phyloP scores from a whole-genome alignment of 2,797 vertebrate genomes.

The Erpetoichthys calabaricus region DNA sequence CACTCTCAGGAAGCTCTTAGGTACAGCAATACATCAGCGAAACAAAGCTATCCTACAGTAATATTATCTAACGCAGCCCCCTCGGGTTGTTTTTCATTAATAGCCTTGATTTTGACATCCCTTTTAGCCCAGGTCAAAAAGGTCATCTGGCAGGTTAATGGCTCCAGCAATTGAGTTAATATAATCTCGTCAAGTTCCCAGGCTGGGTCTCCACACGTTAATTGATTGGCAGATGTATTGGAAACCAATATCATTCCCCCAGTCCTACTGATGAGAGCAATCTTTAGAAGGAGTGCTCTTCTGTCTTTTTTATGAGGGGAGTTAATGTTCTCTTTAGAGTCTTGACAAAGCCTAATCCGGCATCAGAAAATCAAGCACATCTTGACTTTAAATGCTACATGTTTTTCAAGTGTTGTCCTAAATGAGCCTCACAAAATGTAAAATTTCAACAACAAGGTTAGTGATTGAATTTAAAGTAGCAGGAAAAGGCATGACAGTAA shows the following conservation, averaged over 20 bases:
- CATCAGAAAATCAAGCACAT: too few relatives aligned
- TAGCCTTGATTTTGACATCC: not conserved
- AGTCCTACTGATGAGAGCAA: not conserved
- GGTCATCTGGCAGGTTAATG: not conserved
- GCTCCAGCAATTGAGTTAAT: not conserved
- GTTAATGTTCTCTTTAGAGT: too few relatives aligned
- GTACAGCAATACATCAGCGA: too few relatives aligned
- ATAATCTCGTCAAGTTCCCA: not conserved
- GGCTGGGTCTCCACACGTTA: not conserved
- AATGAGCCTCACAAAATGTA: too few relatives aligned
- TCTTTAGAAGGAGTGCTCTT: not conserved
- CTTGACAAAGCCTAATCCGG: too few relatives aligned
- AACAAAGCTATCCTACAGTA: not conserved
- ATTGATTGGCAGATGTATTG: not conserved
- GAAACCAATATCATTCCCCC: conserved; percentile 1
- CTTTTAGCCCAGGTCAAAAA: not conserved
- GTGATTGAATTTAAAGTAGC: too few relatives aligned
- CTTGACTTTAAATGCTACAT: too few relatives aligned
- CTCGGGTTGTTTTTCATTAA: not conserved
- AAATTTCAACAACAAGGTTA: too few relatives aligned
- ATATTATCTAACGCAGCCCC: not conserved
- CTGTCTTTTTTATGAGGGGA: not conserved
- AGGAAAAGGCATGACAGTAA: too few relatives aligned
- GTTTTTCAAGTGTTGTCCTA: too few relatives aligned
- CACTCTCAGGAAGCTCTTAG: too few relatives aligned